Evolutionary conservation across 2,888 invertebrate species (phyloP), one percentile per base, ranked within the genome.

Genomic region (Litoditis marina): DNA sequence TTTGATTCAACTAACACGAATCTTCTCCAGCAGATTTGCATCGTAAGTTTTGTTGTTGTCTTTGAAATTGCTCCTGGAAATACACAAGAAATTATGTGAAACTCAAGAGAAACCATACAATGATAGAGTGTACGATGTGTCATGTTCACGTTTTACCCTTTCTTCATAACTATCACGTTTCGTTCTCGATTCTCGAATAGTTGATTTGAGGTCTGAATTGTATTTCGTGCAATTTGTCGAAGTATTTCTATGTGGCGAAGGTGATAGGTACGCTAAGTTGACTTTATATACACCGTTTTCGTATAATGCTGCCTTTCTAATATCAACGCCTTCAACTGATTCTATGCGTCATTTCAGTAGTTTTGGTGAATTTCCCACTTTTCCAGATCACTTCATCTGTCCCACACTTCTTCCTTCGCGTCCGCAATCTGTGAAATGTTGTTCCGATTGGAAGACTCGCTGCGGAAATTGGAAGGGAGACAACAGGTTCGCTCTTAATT

Each of bases 381-480:
- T 36, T 31, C 32, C 34, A 19, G 16, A 7, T 7, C 5, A 27
- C n/a, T 46, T 19, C 19, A 42, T 42, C 42, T 49, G 28, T 22
- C 49, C 22, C 16, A 3, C 16, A 22, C 13, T 3, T 11, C 25
- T 49, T n/a, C 11, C 16, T 39, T 39, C 39, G 34, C 52, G 6
- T 34, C 44, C 11, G 42, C 42, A 11, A 7, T 59, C 8, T 59
- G 59, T 36, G 51, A 19, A 34, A 59, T 59, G 59, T 49, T 59
- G 19, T 59, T 39, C 30, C 50, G 59, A n/a, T 22, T 59, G 27
- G 32, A 50, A 19, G 52, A 59, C 8, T 34, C 42, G 44, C 59
- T 59, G 1, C 34, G n/a, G 32, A n/a, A 16, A 16, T 28, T 51
- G 1, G 28, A 34, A 39, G 34, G 28, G 11, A 51, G n/a, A 16